Conservation (phyloP, 2,113 vertebrate species). For the Pomatostomus ruficeps region DNA sequence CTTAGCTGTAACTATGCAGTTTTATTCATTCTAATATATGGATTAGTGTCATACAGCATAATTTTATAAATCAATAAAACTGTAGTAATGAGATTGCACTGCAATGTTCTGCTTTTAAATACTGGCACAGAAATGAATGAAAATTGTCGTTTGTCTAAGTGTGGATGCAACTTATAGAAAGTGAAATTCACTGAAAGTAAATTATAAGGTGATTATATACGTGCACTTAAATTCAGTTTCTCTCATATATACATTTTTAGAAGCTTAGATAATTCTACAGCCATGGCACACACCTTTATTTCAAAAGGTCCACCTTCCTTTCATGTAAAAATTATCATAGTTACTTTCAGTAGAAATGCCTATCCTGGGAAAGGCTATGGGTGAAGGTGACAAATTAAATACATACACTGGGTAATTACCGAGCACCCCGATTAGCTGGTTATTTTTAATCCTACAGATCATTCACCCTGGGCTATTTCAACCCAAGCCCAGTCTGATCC, state of each 20-base stretch:
- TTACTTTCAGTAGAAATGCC: background rate
- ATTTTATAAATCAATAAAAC: slow-evolving; percentile 56
- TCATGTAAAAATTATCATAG: background rate
- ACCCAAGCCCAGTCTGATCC: background rate
- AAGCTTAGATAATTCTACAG: background rate
- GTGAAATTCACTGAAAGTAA: slow-evolving; percentile 10
- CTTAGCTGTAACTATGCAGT: background rate
- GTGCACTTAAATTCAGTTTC: background rate
- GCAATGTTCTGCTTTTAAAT: slow-evolving; percentile 38
- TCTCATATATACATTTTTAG: background rate
- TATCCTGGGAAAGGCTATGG: background rate
- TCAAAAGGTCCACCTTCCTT: background rate
- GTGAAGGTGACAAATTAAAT: background rate
- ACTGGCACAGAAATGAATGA: slow-evolving; percentile 1
- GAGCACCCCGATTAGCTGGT: background rate
- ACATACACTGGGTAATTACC: background rate
- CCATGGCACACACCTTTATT: background rate
- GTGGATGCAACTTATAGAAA: background rate
- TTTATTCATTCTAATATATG: slow-evolving; percentile 10
- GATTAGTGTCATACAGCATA: slow-evolving; percentile 34
- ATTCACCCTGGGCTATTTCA: background rate
- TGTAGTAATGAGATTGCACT: slow-evolving; percentile 18
- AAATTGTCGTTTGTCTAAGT: slow-evolving; percentile 8
- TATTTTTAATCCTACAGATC: background rate
- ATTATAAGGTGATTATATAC: slow-evolving; percentile 30